Evolutionary conservation across 1,140 invertebrate species (phyloP).

Genomic region (Tetramorium parvispinum): DNA sequence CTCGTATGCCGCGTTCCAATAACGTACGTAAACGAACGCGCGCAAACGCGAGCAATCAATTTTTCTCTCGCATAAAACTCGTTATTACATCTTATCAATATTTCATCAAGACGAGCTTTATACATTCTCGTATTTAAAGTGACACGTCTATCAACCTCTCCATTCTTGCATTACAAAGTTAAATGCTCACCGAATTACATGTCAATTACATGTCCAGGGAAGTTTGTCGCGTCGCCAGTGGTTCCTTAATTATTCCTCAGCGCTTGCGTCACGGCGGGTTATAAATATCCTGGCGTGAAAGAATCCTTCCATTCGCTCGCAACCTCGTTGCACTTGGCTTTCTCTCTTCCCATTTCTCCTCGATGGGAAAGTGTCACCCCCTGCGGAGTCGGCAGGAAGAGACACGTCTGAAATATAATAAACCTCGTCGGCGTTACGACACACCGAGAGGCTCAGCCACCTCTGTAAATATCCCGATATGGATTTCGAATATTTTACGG

Average conservation of each 20-base stretch:
- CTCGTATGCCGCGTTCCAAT: constrained; percentile 6
- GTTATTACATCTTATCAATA: background rate
- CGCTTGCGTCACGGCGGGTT: background rate
- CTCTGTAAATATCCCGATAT: constrained; percentile 73
- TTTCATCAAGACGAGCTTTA: background rate
- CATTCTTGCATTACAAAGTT: background rate
- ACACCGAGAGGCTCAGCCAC: constrained; percentile 58
- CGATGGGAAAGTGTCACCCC: constrained; percentile 55
- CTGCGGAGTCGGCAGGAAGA: constrained; percentile 54
- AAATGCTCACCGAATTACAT: constrained; percentile 9
- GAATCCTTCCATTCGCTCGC: constrained; percentile 37
- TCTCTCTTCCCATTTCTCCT: constrained; percentile 45
- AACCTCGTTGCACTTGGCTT: constrained; percentile 51
- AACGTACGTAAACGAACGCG: background rate
- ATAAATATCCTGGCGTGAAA: constrained; percentile 23
- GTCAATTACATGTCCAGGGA: constrained; percentile 26
- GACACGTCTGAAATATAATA: constrained; percentile 74
- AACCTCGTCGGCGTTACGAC: constrained; percentile 64
- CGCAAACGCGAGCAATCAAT: background rate
- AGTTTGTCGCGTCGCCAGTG: background rate
- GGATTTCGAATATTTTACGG: constrained; percentile 75
- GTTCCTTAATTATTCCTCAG: constrained; percentile 29
- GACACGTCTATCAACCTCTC: background rate
- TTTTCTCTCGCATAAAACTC: background rate
- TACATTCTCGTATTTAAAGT: background rate